Evolutionary conservation across 1,140 invertebrate genomes (phyloP).

Genomic region (Luehdorfia chinensis): DNA sequence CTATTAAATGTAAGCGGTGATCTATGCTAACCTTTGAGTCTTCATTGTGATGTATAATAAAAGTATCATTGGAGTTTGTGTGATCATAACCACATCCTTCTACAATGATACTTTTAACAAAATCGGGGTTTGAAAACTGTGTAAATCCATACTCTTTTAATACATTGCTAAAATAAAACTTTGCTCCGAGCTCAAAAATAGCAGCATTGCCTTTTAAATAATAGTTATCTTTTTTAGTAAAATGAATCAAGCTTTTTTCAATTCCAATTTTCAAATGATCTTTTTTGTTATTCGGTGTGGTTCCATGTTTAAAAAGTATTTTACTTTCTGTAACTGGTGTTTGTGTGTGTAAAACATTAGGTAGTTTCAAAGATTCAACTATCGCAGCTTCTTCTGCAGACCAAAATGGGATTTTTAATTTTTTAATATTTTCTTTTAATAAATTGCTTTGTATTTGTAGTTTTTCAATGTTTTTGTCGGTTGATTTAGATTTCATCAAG

Average conservation of each 20-base stretch:
- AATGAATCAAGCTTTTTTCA: slow-evolving; percentile 77
- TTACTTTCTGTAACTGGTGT: slow-evolving; percentile 74
- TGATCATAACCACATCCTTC: slow-evolving; percentile 82
- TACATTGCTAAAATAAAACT: slow-evolving; percentile 74
- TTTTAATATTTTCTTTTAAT: slow-evolving; percentile 80
- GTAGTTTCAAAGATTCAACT: slow-evolving; percentile 78
- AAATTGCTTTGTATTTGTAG: slow-evolving; percentile 75
- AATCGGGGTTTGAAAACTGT: slow-evolving; percentile 82
- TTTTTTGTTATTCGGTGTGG: slow-evolving; percentile 43
- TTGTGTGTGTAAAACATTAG: slow-evolving; percentile 80
- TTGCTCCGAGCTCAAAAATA: slow-evolving; percentile 80
- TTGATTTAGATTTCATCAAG: slow-evolving; percentile 45
- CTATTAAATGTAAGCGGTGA: slow-evolving; percentile 80
- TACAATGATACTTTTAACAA: slow-evolving; percentile 81
- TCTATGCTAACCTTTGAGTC: slow-evolving; percentile 66
- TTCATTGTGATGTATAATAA: slow-evolving; percentile 77
- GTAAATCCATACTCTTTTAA: slow-evolving; percentile 72
- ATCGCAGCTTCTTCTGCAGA: slow-evolving; percentile 80
- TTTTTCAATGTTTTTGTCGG: slow-evolving; percentile 68
- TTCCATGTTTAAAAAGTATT: slow-evolving; percentile 69
- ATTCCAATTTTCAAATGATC: slow-evolving; percentile 79
- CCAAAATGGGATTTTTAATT: slow-evolving; percentile 77
- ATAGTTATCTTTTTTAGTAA: slow-evolving; percentile 78
- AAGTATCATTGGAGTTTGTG: slow-evolving; percentile 71
- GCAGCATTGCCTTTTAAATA: slow-evolving; percentile 81